Evolutionary conservation across 2,113 vertebrate genomes (phyloP), one percentile per base, ranked within the genome.

Genomic region (Chloropsis hardwickii): DNA sequence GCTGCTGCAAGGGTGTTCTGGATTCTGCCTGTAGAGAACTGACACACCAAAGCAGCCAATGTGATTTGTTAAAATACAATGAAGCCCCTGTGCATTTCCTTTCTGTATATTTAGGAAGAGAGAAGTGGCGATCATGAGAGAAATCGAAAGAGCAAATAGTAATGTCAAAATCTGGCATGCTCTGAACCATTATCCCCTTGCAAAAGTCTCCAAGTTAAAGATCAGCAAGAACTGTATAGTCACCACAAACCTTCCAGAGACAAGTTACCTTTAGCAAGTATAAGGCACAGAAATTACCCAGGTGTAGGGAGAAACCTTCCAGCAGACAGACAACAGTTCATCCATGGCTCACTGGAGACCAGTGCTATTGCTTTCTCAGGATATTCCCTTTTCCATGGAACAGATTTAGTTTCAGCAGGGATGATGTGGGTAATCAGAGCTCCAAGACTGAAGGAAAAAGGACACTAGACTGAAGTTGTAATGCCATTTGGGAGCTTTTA

Each of bases 281-380:
- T 97, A 97, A 94, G 94, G 95, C 94, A 95, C 92, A 88, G 92
- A 94, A 92, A 79, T 79, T 88, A 88, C 2, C 69, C 77, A 86
- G 65, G 45, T 0, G 0, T 11, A 61, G 61, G 45, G 72, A 86
- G 80, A 86, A 84, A 64, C 69, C 61, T 72, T 64, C 58, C 86
- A 56, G 82, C 71, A 74, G 76, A 70, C 14, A 48, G 64, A 84
- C 47, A 60, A 6, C 56, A 64, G 57, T 13, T 86, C 54, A 12
- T 6, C 90, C 47, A 2, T 11, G 44, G 88, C 88, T 94, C 44
- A 25, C 74, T 54, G 72, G 44, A 86, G 60, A 74, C 10, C 60
- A 66, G 35, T n/a, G 62, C 85, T 86, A 48, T 23, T 67, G 88
- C 64, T 27, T 64, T 37, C 92, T 81, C 2, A 0, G 17, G 53